Percentiles rank a stretch among this genome's conserved stretches.
These are phyloP conservation scores for Arrhopalites spinosus DNA, from an alignment of 2,888 invertebrate species.

Conservation along the genomic window DNA sequence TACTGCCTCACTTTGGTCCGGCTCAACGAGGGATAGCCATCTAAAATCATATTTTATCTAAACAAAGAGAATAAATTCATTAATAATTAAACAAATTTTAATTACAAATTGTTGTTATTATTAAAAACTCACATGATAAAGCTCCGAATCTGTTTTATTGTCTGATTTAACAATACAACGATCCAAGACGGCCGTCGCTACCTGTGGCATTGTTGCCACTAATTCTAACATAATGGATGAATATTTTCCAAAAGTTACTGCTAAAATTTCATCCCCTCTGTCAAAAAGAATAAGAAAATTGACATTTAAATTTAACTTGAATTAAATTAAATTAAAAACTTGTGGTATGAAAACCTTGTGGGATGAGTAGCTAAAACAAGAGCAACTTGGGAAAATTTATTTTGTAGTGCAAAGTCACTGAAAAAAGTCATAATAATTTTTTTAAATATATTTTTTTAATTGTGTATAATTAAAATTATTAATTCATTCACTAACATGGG, in stretches of 20 bases:
- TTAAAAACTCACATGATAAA: slow-evolving; percentile 72
- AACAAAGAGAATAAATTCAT: slow-evolving; percentile 2
- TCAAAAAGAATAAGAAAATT: slow-evolving; percentile 49
- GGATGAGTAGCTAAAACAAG: slow-evolving; percentile 76
- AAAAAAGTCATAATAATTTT: too few species aligned
- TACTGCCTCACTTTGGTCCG: too few species aligned
- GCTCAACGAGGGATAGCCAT: slow-evolving; percentile 48
- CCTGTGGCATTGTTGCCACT: slow-evolving; percentile 79
- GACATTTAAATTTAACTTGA: neutral
- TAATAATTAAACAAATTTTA: too few species aligned
- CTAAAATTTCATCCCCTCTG: slow-evolving; percentile 77
- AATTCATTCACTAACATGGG: too few species aligned
- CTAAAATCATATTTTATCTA: slow-evolving; percentile 56
- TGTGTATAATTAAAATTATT: too few species aligned
- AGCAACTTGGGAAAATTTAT: slow-evolving; percentile 83
- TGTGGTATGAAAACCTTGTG: slow-evolving; percentile 59
- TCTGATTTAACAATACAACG: slow-evolving; percentile 81
- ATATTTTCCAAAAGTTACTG: slow-evolving; percentile 74
- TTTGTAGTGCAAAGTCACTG: slow-evolving; percentile 87
- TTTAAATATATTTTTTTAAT: too few species aligned
- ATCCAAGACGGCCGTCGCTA: slow-evolving; percentile 81
- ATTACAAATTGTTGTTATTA: too few species aligned
- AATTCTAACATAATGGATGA: slow-evolving; percentile 79
- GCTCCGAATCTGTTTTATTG: slow-evolving; percentile 82
- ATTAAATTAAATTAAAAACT: slow-evolving; percentile 56